Evolutionary conservation across 1,140 invertebrate species (phyloP), one percentile per base, ranked within the genome.

Genomic region (Drosophila kohkoa): DNA sequence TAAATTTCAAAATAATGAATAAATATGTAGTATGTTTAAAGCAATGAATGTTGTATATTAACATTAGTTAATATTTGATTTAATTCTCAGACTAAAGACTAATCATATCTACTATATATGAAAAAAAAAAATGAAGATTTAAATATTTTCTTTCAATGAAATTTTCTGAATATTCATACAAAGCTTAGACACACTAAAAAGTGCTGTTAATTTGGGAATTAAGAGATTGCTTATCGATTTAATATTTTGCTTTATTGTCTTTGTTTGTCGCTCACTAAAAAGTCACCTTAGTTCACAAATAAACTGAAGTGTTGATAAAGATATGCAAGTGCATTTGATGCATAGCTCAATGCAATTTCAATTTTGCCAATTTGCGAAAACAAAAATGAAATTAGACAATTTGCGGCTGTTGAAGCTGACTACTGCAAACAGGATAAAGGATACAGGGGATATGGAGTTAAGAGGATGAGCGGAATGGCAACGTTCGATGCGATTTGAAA

Each of bases 321-420:
- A 25, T 51, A 13, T 13, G 10, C 11, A 15, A 5, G 41, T 30
- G 38, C 41, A 52, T 32, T 66, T 55, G 5, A 6, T 7, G 16
- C 38, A 55, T n/a, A 10, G 43, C 28, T 6, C 32, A 62, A 74
- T 68, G 66, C 43, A 75, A 55, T 73, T 73, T 73, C 64, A 59
- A 67, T 63, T 75, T 69, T 6, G 13, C 57, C 55, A 63, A 63
- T 63, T 70, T 30, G 52, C 15, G 52, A 58, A 38, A 62, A 71
- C 45, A 59, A 75, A 75, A 49, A 49, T 64, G 52, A 70, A 71
- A 71, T 58, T 71, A 64, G 59, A 65, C 73, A 64, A 71, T 75
- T 71, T 65, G 64, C 66, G 71, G 64, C 65, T 35, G 46, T 38
- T 49, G 46, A 10, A 48, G 48, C 35, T 58, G 11, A 51, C 16